A percentile compares a stretch with the other conserved stretches of the same genome.
These are phyloP conservation scores for Drosophila mauritiana DNA, from an alignment of 1,140 invertebrate genomes.

Conservation along the genomic window DNA sequence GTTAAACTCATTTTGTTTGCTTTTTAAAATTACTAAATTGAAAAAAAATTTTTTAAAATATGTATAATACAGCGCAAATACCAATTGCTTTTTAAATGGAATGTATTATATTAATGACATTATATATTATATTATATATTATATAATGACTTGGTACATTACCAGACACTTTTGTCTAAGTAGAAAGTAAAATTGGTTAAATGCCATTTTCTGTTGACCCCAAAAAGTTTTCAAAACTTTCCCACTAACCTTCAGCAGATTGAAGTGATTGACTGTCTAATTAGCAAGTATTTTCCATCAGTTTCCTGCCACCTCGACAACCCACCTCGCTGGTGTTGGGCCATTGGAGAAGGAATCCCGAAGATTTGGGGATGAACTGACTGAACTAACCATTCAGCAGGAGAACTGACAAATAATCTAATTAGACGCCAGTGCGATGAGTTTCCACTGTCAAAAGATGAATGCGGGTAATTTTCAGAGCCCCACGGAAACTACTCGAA, in stretches of 20 bases:
- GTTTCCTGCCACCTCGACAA: not conserved
- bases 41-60: too few species aligned
- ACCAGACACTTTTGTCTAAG: too few species aligned
- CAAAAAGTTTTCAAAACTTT: not conserved
- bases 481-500: conserved; percentile 34
- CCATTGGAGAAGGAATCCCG: not conserved
- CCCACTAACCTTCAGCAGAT: not conserved
- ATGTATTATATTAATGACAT: too few species aligned
- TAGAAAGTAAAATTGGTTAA: too few species aligned
- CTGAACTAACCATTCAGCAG: conserved; percentile 28
- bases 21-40: too few species aligned
- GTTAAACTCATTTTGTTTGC: too few species aligned
- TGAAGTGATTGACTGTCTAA: not conserved
- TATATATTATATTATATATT: too few species aligned
- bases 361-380: not conserved
- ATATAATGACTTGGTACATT: too few species aligned
- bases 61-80: too few species aligned
- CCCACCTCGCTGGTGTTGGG: not conserved
- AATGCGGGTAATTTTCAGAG: conserved; percentile 63
- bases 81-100: too few species aligned
- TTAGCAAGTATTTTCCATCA: not conserved
- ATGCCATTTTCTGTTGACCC: not conserved
- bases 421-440: conserved; percentile 78
- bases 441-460: conserved; percentile 74
- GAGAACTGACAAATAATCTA: conserved; percentile 79